Evolutionary conservation across 1,140 invertebrate genomes (phyloP).

Genomic region (Bicyclus anynana): DNA sequence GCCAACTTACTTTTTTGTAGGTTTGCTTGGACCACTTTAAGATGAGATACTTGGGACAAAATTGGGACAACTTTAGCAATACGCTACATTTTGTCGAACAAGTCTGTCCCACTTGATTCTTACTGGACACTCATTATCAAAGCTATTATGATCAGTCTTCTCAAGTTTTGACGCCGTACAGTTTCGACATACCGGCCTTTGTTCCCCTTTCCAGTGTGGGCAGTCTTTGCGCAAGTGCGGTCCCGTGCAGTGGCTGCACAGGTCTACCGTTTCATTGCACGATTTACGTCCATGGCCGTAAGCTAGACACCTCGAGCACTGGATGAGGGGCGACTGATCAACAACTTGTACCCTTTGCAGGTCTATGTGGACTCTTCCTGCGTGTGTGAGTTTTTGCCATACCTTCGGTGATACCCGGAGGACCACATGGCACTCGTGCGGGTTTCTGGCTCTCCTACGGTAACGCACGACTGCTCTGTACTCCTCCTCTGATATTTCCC

Average conservation of each 20-base stretch:
- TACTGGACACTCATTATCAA: conserved; percentile 9
- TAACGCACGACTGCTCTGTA: too few relatives aligned
- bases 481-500: too few relatives aligned
- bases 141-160: conserved; percentile 6
- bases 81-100: conserved; percentile 8
- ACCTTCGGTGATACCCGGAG: background rate
- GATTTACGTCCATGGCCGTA: conserved; percentile 13
- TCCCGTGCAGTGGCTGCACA: conserved; percentile 19
- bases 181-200: conserved; percentile 6
- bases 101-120: conserved; percentile 8
- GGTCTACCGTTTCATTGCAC: too few relatives aligned
- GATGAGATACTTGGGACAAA: background rate
- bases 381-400: background rate
- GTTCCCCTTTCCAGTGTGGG: background rate
- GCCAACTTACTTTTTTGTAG: conserved; percentile 12
- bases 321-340: conserved; percentile 9
- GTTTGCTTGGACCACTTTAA: conserved; percentile 5
- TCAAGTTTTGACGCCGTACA: background rate
- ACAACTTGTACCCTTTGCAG: background rate
- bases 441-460: too few relatives aligned
- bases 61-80: conserved; percentile 22
- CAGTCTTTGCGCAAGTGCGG: conserved; percentile 1
- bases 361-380: background rate
- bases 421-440: too few relatives aligned
- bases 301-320: background rate